Percentiles rank a stretch among this genome's conserved stretches.
Evolutionary conservation across 2,113 vertebrate species (phyloP).

Genomic region (cat (Felis catus)): DNA sequence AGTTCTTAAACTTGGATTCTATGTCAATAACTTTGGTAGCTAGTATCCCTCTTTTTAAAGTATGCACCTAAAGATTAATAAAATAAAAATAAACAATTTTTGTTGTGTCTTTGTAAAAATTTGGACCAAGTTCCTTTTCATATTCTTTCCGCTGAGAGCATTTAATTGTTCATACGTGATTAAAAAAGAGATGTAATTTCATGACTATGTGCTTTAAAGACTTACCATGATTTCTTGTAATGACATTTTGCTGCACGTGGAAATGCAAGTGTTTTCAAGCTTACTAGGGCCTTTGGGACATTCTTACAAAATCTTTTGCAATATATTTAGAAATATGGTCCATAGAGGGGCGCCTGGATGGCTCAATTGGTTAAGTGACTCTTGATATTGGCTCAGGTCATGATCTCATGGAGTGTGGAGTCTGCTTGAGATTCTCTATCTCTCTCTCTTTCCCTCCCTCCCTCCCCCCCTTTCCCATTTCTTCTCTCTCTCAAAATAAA

Average conservation of each 20-base stretch:
- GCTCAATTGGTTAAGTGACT: no score
- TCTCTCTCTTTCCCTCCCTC: no score
- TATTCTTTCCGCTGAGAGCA: neutral
- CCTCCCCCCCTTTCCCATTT: no score
- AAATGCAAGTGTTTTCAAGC: neutral
- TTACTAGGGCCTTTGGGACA: neutral
- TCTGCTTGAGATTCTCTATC: no score
- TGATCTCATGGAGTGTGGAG: no score
- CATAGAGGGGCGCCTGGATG: no score
- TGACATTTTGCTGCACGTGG: neutral
- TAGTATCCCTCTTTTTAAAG: neutral
- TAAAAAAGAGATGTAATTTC: neutral
- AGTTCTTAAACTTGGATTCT: conserved; percentile 17
- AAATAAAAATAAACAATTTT: neutral
- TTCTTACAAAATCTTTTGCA: neutral
- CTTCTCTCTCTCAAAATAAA: no score
- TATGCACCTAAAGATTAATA: neutral
- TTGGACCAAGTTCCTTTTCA: neutral
- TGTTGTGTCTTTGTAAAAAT: neutral
- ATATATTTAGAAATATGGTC: neutral
- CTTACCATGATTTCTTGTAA: neutral
- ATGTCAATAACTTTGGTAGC: neutral
- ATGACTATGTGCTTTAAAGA: neutral
- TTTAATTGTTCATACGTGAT: neutral
- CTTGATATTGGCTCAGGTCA: no score